Percentiles rank a stretch among this genome's conserved stretches.
Evolutionary conservation across 1,140 invertebrate genomes (phyloP).

Genomic region (Saccostrea cuccullata): DNA sequence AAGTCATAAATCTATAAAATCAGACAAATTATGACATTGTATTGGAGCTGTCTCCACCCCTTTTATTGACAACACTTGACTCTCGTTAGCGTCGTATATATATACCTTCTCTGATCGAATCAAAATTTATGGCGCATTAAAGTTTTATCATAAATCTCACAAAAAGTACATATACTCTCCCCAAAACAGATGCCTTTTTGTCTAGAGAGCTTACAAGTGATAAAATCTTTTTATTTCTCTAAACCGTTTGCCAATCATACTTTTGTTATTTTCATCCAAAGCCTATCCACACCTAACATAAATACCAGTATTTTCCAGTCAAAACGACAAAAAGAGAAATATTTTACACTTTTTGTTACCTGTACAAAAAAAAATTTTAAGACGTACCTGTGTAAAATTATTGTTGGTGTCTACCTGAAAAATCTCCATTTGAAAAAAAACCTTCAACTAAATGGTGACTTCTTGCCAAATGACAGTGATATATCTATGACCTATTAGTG

Average conservation of each 20-base stretch:
- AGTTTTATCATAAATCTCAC: background rate
- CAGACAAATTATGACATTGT: slow-evolving; percentile 23
- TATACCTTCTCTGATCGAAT: background rate
- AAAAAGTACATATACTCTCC: slow-evolving; percentile 10
- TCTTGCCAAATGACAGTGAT: background rate
- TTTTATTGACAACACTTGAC: slow-evolving; percentile 8
- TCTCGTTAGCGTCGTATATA: background rate
- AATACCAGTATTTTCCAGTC: background rate
- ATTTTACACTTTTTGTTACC: background rate
- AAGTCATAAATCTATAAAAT: slow-evolving; percentile 23
- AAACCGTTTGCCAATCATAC: background rate
- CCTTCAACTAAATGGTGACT: background rate
- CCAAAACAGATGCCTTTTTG: slow-evolving; percentile 15
- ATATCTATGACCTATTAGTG: background rate
- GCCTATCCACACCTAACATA: background rate
- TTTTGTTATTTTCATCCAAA: background rate
- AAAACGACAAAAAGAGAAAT: background rate
- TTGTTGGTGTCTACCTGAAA: slow-evolving; percentile 28
- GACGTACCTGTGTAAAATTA: slow-evolving; percentile 16
- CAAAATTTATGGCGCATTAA: slow-evolving; percentile 20
- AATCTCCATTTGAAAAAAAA: background rate
- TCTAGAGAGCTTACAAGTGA: background rate
- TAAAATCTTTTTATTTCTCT: slow-evolving; percentile 10
- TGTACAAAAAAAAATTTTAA: background rate
- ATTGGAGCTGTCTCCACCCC: slow-evolving; percentile 20